A percentile compares a stretch with the other conserved stretches of the same genome.
These are phyloP conservation scores for Melanotaenia boesemani DNA, from an alignment of 2,797 vertebrate species.

Conservation along the genomic window DNA sequence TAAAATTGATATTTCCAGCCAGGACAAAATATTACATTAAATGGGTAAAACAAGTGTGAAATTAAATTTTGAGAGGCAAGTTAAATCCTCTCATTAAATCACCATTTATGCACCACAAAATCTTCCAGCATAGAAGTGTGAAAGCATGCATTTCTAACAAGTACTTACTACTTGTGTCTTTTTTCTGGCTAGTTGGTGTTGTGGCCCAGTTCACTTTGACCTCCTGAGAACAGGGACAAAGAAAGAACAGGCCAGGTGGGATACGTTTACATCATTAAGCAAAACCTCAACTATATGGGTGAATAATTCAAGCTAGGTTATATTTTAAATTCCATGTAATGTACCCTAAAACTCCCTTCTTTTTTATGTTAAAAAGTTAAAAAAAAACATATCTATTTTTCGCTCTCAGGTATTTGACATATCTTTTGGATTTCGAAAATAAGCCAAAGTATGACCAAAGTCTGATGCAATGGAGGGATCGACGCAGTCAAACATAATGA, in stretches of 20 bases:
- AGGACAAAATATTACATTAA: background rate
- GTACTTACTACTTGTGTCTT: conserved; percentile 99
- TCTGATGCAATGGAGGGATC: background rate
- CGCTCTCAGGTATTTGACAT: background rate
- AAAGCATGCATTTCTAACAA: background rate
- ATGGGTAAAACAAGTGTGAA: background rate
- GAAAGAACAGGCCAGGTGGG: conserved; percentile 64
- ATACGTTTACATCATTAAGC: conserved; percentile 66
- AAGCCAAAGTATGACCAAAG: no score
- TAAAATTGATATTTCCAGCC: background rate
- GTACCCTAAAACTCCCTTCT: conserved; percentile 31
- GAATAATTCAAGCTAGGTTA: background rate
- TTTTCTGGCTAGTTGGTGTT: conserved; percentile 99
- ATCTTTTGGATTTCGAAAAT: background rate
- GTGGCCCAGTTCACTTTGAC: conserved; percentile 99
- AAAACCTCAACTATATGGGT: conserved; percentile 18
- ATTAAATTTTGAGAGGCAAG: background rate
- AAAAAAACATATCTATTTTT: background rate
- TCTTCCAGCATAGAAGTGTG: background rate
- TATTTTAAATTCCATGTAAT: conserved; percentile 43
- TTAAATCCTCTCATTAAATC: background rate
- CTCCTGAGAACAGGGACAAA: conserved; percentile 85
- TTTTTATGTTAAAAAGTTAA: background rate
- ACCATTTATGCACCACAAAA: background rate
- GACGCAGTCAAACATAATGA: background rate